phyloP scores from a whole-genome alignment of 2,113 vertebrate species.

The Spilogale gracilis region DNA sequence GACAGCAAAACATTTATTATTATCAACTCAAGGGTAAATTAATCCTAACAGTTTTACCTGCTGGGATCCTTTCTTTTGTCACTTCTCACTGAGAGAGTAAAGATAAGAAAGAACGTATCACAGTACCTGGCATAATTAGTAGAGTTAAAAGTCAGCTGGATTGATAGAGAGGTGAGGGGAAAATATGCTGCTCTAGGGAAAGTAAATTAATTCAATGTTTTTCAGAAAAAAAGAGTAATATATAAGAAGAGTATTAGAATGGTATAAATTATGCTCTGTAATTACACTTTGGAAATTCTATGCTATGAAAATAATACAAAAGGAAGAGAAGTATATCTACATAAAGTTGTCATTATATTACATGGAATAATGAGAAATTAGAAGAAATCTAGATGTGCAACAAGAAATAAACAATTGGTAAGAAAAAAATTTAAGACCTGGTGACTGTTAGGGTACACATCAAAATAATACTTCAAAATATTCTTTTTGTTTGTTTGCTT shows the following conservation, averaged over 20 bases:
- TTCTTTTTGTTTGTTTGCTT: background rate
- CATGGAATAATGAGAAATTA: background rate
- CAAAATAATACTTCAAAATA: background rate
- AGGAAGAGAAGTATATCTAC: background rate
- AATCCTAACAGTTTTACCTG: constrained; percentile 11
- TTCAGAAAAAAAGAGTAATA: background rate
- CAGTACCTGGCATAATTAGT: background rate
- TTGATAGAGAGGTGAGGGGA: background rate
- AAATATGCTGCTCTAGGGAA: background rate
- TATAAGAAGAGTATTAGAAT: background rate
- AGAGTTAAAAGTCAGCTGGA: background rate
- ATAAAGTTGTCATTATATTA: background rate
- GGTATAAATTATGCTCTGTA: background rate
- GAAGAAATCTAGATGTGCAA: background rate
- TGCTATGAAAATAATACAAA: constrained; percentile 16
- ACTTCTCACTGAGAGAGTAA: background rate
- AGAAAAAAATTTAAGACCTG: constrained; percentile 26
- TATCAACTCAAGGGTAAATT: constrained; percentile 44
- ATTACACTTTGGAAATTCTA: background rate
- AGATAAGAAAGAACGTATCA: constrained; percentile 26
- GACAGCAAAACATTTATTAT: background rate
- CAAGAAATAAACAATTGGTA: background rate
- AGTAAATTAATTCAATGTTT: background rate
- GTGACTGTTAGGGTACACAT: background rate
- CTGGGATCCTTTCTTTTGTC: constrained; percentile 25